Evolutionary conservation across 2,888 invertebrate species (phyloP), one percentile per base, ranked within the genome.

Genomic region (Phyllotreta cruciferae): DNA sequence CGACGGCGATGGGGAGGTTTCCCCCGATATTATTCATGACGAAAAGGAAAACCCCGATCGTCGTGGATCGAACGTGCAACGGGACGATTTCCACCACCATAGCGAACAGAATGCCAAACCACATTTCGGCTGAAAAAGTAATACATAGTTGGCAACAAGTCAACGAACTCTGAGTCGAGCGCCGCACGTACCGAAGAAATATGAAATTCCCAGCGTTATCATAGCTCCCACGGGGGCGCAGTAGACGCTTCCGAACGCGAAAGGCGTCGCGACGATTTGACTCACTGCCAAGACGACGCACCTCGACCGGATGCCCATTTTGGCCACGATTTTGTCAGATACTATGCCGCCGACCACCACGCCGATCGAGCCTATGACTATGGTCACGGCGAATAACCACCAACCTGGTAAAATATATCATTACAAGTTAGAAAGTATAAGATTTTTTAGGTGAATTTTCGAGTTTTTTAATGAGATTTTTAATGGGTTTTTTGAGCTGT

Each of bases 21-120:
- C 94, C 94, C 5, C 94, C 94, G 65, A 94, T 88, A 82, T 94
- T 95, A 83, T 94, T 94, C 92, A 94, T 94, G 1, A 94, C 92
- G 81, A 95, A 95, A 41, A 94, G 84, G 78, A 94, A 94, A 37
- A 94, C 87, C 0, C 94, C 94, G 9, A 94, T 89, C 0, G 93
- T 91, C 41, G 93, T 93, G 3, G 94, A 94, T 50, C 94, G 85
- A 9, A 93, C 87, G 5, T 89, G 86, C 50, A 92, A 76, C 0
- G 94, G 94, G 1, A 94, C 93, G 66, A 94, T 91, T 82, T 94
- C 94, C 1, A 95, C 93, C 1, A 95, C 85, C 75, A 94, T 91
- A 2, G 94, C 94, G 80, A 94, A 94, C 3, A 94, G 89, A 67
- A 95, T 94, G 53, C 94, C 94, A 80, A 94, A 94, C 94, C 94